phyloP scores from a whole-genome alignment of 2,797 vertebrate genomes.

The Mycteria americana region DNA sequence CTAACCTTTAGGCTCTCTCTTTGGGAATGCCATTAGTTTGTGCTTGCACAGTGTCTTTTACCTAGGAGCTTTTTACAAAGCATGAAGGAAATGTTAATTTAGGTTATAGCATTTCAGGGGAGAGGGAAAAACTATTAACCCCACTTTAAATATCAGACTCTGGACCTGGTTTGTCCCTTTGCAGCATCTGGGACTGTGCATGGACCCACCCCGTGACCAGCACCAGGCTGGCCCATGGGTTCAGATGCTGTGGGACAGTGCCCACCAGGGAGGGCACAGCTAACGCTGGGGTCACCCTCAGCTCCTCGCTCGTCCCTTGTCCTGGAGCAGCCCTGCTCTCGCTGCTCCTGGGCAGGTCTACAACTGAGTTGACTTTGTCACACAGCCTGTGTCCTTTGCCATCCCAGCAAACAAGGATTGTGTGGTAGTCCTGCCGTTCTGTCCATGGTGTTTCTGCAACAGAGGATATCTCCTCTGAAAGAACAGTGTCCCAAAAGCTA shows the following conservation, averaged over 20 bases:
- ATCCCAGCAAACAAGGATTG: fast-evolving
- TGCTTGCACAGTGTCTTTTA: neutral
- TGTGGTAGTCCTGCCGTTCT: neutral
- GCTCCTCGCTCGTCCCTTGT: fast-evolving
- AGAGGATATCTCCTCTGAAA: neutral
- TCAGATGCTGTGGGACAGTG: neutral
- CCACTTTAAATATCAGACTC: neutral
- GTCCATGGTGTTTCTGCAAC: neutral
- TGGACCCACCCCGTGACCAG: neutral
- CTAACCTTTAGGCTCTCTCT: neutral
- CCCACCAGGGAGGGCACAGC: neutral
- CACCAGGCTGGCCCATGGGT: neutral
- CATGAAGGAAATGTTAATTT: neutral
- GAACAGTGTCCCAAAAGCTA: neutral
- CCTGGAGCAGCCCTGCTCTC: neutral
- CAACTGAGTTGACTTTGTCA: neutral
- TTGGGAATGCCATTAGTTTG: neutral
- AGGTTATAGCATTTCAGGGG: neutral
- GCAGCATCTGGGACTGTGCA: fast-evolving
- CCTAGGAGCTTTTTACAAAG: neutral
- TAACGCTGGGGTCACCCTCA: neutral
- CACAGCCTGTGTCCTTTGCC: neutral
- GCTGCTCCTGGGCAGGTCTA: neutral
- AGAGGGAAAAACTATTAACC: neutral
- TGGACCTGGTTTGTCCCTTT: neutral